Evolutionary conservation across 2,797 vertebrate species (phyloP), one percentile per base, ranked within the genome.

Genomic region (Bradypodion ventrale): DNA sequence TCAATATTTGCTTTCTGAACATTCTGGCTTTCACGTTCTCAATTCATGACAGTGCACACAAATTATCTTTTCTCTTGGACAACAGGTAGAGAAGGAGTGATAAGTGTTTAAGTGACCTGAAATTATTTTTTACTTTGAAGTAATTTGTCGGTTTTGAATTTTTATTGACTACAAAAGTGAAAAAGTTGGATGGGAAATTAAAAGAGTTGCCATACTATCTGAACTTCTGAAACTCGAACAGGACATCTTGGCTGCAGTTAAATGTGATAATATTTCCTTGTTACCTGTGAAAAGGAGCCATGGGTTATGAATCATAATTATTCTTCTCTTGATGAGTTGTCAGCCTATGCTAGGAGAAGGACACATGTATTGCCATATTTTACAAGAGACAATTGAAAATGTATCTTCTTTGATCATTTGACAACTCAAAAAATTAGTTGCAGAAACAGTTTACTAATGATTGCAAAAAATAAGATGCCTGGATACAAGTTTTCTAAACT

Each of bases 151-250:
- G 79, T 29, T 80, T 29, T 4, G 63, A 85, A 75, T 84, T 80
- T 91, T 84, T 40, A 87, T 77, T 81, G 59, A 74, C 85, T 16
- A 8, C 10, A 86, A 87, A 65, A 85, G 80, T 85, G 1, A 2
- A 19, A 7, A 75, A 80, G 63, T 62, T 70, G 59, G 63, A 78
- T 63, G 59, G 27, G 70, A 80, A 80, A 70, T 85, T 68, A 60
- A 75, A 85, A 69, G 46, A 49, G 75, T 60, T 52, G 15, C 23
- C 2, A 42, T 80, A 69, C 21, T 84, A 87, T 7, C 27, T 44
- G 29, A 60, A 83, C 84, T 81, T 27, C 0, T 12, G 49, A 87
- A 86, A 37, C 44, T 70, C 1, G 35, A 80, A 59, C 73, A 80
- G 44, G 60, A 79, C 62, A 27, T 74, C 29, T 49, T 59, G 68